These are phyloP conservation scores for Megalonaias nervosa DNA, from an alignment of 1,140 invertebrate genomes.

Conservation along the genomic window DNA sequence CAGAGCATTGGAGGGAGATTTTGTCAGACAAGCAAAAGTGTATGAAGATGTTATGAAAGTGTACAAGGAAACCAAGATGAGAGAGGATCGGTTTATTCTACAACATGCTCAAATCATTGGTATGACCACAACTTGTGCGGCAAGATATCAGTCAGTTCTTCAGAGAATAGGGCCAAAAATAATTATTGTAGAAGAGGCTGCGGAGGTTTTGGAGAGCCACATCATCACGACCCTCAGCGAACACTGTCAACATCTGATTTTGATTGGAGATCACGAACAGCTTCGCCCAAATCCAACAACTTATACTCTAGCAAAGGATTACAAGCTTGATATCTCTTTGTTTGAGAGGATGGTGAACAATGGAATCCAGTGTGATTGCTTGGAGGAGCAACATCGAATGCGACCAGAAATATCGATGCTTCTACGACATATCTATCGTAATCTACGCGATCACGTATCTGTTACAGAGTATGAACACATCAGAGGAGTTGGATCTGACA, in stretches of 20 bases:
- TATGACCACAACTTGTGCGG: conserved; percentile 69
- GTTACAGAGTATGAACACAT: conserved; percentile 62
- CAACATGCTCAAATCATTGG: conserved; percentile 61
- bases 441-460: conserved; percentile 62
- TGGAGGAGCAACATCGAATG: conserved; percentile 61
- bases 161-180: conserved; percentile 57
- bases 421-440: conserved; percentile 67
- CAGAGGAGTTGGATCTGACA: conserved; percentile 62
- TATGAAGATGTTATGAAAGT: conserved; percentile 33
- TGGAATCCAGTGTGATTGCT: conserved; percentile 56
- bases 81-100: conserved; percentile 57
- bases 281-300: conserved; percentile 71
- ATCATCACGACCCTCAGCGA: conserved; percentile 74
- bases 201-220: conserved; percentile 68
- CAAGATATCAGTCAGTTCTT: conserved; percentile 52
- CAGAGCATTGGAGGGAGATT: conserved; percentile 54
- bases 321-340: conserved; percentile 69
- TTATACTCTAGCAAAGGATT: conserved; percentile 64
- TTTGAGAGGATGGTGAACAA: conserved; percentile 70
- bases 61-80: conserved; percentile 41
- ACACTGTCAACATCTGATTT: conserved; percentile 84
- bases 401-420: conserved; percentile 68
- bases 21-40: conserved; percentile 18
- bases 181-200: conserved; percentile 69
- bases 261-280: conserved; percentile 83